A percentile compares a stretch with the other conserved stretches of the same genome.
Conservation (phyloP, 2,113 vertebrate genomes). For the Nibea coibor region DNA sequence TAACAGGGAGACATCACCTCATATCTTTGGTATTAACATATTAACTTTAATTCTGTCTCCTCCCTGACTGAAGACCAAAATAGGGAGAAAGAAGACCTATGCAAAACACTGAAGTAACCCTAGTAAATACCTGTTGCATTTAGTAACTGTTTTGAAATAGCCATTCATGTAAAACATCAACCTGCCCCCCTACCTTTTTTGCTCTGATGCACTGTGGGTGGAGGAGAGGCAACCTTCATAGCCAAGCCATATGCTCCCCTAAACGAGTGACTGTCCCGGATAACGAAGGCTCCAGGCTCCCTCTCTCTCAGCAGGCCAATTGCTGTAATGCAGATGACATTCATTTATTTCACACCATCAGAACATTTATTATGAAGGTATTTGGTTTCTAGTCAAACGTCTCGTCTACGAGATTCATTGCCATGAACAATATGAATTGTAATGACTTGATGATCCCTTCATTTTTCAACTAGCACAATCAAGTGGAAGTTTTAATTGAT, state of each 20-base stretch:
- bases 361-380: background rate
- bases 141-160: background rate
- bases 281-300: constrained; percentile 95
- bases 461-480: background rate
- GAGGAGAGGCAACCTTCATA: constrained; percentile 96
- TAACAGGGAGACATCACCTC: constrained; percentile 50
- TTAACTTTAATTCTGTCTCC: constrained; percentile 11
- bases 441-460: background rate
- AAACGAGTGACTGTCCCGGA: constrained; percentile 98
- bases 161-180: background rate
- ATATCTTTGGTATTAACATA: constrained; percentile 22
- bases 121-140: constrained; percentile 8
- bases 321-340: constrained; percentile 78
- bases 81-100: background rate
- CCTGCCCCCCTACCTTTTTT: constrained; percentile 90
- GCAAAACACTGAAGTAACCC: background rate
- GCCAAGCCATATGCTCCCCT: constrained; percentile 95
- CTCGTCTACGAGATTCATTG: background rate
- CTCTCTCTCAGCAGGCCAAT: constrained; percentile 92
- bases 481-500: background rate
- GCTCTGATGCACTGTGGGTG: constrained; percentile 90
- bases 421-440: background rate
- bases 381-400: background rate
- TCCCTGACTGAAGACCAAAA: constrained; percentile 5
- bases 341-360: background rate